Evolutionary conservation across 1,140 invertebrate species (phyloP).

Genomic region (Nymphalis io): DNA sequence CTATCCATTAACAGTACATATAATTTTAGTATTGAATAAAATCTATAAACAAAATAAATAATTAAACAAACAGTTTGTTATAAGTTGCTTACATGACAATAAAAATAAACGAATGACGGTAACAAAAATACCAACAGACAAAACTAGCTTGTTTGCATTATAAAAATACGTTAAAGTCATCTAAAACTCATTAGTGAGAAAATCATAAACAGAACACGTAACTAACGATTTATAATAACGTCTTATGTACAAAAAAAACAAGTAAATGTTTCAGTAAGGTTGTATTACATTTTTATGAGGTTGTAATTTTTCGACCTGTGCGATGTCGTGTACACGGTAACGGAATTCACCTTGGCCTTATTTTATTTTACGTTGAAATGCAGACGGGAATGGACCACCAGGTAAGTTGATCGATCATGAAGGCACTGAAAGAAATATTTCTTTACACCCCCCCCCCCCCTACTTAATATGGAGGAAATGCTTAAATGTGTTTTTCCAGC

Average conservation of each 20-base stretch:
- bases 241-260: constrained; percentile 15
- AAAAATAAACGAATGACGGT: neutral
- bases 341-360: neutral
- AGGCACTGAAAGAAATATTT: too few species aligned
- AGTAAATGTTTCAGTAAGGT: constrained; percentile 12
- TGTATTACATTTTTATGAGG: constrained; percentile 16
- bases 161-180: constrained; percentile 29
- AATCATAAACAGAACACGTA: constrained; percentile 31
- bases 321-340: neutral
- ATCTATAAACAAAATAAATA: too few species aligned
- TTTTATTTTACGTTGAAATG: neutral
- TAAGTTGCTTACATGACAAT: neutral
- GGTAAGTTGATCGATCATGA: too few species aligned
- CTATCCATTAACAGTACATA: too few species aligned
- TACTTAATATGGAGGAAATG: too few species aligned
- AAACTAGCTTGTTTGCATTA: constrained; percentile 20
- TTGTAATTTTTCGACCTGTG: neutral
- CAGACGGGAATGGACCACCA: neutral
- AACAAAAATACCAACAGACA: constrained; percentile 8
- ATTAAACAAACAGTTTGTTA: too few species aligned
- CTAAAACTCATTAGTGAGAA: constrained; percentile 35
- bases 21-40: too few species aligned
- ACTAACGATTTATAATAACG: constrained; percentile 24
- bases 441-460: too few species aligned
- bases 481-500: too few species aligned